Conservation (phyloP, 1,140 invertebrate genomes). For the Cecropterus lyciades region DNA sequence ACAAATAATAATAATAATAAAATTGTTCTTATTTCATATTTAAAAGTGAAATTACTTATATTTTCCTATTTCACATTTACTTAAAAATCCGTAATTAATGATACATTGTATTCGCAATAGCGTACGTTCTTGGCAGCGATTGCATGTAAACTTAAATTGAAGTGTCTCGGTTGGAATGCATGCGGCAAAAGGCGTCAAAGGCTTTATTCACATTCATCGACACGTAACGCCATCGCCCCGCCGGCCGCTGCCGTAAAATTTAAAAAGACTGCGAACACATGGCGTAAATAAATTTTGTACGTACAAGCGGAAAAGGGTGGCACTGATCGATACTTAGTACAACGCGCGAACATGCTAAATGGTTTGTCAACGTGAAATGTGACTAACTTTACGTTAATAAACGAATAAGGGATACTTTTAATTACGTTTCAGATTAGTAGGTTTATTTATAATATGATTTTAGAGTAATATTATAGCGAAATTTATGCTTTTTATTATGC, state of each 20-base stretch:
- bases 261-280: conserved; percentile 47
- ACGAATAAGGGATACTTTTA: no score
- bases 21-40: no score
- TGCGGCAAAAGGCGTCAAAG: conserved; percentile 78
- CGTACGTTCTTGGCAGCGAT: conserved; percentile 48
- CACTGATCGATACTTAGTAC: conserved; percentile 26
- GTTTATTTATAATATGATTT: no score
- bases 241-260: conserved; percentile 41
- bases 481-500: no score
- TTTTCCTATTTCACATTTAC: no score
- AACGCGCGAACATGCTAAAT: conserved; percentile 9
- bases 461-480: no score
- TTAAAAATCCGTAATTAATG: neutral
- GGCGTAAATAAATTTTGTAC: conserved; percentile 36
- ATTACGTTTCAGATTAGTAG: no score
- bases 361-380: neutral
- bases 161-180: conserved; percentile 72
- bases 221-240: conserved; percentile 64
- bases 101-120: neutral
- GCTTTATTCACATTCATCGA: conserved; percentile 78
- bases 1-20: no score
- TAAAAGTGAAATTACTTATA: no score
- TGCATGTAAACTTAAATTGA: conserved; percentile 74
- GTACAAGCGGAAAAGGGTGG: conserved; percentile 23
- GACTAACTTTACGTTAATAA: neutral